Evolutionary conservation across 2,113 vertebrate species (phyloP).

Genomic region (Corythaeola cristata): DNA sequence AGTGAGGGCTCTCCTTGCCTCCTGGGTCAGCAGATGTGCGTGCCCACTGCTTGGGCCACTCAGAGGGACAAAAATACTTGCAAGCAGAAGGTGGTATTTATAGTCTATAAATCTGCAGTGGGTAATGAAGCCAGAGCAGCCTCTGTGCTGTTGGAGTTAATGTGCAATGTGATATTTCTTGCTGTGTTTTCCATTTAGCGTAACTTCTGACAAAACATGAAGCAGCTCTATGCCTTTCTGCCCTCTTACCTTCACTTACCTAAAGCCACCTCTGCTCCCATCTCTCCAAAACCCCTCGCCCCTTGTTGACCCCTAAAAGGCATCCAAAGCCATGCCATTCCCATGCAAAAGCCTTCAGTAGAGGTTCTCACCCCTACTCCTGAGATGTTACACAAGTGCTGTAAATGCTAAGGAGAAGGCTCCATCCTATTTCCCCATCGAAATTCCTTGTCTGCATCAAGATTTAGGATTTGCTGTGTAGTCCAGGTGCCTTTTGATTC

Average conservation of each 20-base stretch:
- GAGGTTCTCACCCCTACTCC: neutral
- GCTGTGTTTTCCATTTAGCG: neutral
- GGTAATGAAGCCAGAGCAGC: neutral
- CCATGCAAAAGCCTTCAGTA: neutral
- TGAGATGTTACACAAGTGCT: neutral
- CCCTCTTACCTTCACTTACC: neutral
- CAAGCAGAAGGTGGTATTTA: neutral
- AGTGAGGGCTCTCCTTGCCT: neutral
- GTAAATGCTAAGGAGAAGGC: neutral
- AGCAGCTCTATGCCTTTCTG: neutral
- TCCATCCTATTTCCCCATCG: neutral
- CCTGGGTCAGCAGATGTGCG: neutral
- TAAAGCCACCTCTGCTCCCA: neutral
- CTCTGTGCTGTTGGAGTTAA: neutral
- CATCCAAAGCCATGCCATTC: neutral
- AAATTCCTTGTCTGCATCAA: neutral
- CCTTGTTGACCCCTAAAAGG: neutral
- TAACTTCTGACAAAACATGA: neutral
- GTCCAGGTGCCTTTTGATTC: conserved; percentile 20
- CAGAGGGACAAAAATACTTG: neutral
- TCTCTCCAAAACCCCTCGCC: neutral
- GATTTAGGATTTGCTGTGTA: neutral
- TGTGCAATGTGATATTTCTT: neutral
- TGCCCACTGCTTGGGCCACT: neutral
- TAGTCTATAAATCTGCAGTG: neutral